phyloP scores from a whole-genome alignment of 1,140 invertebrate genomes.

The Lamellibrachia luymesi region DNA sequence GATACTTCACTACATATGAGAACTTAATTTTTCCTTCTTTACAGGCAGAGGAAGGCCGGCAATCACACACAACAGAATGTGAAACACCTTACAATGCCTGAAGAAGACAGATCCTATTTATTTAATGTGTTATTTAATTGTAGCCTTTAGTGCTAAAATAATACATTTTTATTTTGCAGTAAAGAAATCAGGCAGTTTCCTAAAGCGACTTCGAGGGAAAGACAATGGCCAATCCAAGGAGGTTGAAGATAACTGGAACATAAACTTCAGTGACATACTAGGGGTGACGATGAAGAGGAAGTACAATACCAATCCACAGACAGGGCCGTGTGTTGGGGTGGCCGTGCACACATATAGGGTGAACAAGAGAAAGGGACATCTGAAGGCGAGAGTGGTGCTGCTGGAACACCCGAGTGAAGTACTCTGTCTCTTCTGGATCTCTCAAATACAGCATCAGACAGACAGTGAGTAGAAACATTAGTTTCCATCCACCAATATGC shows the following conservation, averaged over 20 bases:
- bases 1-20: no score
- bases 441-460: background rate
- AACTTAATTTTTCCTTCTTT: no score
- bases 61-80: no score
- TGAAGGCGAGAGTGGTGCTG: conserved; percentile 33
- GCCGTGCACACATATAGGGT: conserved; percentile 33
- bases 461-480: background rate
- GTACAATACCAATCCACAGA: background rate
- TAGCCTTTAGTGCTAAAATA: background rate
- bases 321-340: conserved; percentile 28
- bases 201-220: background rate
- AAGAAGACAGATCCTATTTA: background rate
- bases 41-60: no score
- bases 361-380: conserved; percentile 33
- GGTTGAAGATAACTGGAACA: background rate
- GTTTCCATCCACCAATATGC: no score
- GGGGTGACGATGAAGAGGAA: background rate
- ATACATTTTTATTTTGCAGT: background rate
- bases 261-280: background rate
- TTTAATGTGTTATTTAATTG: background rate
- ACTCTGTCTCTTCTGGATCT: conserved; percentile 30
- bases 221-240: background rate
- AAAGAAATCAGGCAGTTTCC: background rate
- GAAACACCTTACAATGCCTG: no score
- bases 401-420: conserved; percentile 46